Evolutionary conservation across 2,888 invertebrate species (phyloP), one percentile per base, ranked within the genome.

Genomic region (Acleris holmiana): DNA sequence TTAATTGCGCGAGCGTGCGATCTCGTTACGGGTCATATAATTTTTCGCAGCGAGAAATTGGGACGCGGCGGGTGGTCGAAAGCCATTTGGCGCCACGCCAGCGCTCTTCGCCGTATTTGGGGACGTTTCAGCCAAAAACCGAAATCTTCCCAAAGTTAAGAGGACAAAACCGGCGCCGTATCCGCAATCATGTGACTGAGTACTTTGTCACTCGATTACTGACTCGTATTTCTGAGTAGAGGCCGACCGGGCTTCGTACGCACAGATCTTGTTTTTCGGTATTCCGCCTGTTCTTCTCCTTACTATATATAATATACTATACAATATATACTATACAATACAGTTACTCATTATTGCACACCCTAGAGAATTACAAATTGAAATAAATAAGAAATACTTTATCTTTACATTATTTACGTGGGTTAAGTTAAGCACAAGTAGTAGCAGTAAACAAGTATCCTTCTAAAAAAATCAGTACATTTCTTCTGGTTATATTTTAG

Each of bases 81-180:
- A 75, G 75, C 76, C 77, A 80, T 85, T 90, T 91, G 91, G 91
- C 81, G 65, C 61, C 19, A 66, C 61, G 86, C 91, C 91, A 91
- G 79, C 72, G 76, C 83, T 76, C 75, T 76, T 76, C 76, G 72
- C 74, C 74, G 77, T 77, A 76, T 81, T 80, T 73, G 78, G 76
- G 76, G 78, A 80, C 84, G 84, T 85, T 85, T 85, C 82, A 79
- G 77, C 75, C 81, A 78, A 79, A 86, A 81, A 78, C 72, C 77
- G 73, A 76, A 77, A 76, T 75, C 79, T 75, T 76, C 78, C 73
- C 68, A 73, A 76, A 76, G 74, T 77, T 71, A 74, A 65, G 67
- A 61, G 67, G 68, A 69, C 69, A 73, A 69, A 70, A 70, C 69
- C 51, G 29, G 35, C 59, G 55, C 46, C 57, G 67, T 10, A 59